A percentile compares a stretch with the other conserved stretches of the same genome.
Evolutionary conservation across 2,888 invertebrate species (phyloP).

Genomic region (Hypercompe scribonia): DNA sequence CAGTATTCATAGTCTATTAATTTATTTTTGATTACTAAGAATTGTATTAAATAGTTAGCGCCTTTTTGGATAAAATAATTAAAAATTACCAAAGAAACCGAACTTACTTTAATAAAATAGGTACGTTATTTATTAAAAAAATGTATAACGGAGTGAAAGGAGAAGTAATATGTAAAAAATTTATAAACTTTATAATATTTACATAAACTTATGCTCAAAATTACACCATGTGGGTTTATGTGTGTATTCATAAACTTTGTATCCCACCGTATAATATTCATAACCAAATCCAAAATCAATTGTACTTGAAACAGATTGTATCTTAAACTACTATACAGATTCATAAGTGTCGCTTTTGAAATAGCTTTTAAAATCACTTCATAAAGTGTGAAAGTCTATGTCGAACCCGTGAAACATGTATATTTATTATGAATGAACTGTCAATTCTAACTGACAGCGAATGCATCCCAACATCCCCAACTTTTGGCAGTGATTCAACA

Average conservation of each 20-base stretch:
- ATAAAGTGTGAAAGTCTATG: background rate
- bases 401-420: conserved; percentile 16
- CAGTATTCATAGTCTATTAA: background rate
- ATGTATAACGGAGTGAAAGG: too few species aligned
- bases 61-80: background rate
- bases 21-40: background rate
- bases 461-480: conserved; percentile 62
- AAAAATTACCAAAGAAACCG: too few species aligned
- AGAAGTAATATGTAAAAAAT: too few species aligned
- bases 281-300: too few species aligned
- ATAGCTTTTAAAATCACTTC: background rate
- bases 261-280: too few species aligned
- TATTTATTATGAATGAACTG: conserved; percentile 60
- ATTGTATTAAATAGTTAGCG: background rate
- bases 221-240: too few species aligned
- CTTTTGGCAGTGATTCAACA: conserved; percentile 77
- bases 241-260: too few species aligned
- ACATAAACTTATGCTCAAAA: background rate
- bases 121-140: too few species aligned
- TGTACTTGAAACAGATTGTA: too few species aligned
- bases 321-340: too few species aligned
- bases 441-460: conserved; percentile 57
- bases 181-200: background rate
- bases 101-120: too few species aligned
- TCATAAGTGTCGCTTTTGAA: background rate